phyloP scores from a whole-genome alignment of 2,113 vertebrate genomes.

The Chaetorhynchus papuensis region DNA sequence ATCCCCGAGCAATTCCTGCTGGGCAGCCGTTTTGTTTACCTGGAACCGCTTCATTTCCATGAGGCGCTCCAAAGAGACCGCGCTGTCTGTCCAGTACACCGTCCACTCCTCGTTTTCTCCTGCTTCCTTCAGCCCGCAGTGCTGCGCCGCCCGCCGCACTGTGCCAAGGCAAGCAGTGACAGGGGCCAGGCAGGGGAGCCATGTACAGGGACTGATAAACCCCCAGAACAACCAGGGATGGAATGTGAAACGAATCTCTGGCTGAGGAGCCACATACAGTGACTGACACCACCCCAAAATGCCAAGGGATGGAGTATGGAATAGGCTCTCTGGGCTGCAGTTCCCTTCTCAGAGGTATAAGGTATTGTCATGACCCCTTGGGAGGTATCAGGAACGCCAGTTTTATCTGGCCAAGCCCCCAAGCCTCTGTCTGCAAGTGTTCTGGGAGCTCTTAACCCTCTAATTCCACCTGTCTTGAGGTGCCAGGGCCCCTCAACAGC shows the following conservation, averaged over 20 bases:
- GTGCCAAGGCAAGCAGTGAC: background rate
- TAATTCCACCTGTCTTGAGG: background rate
- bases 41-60: slow-evolving; percentile 80
- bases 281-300: background rate
- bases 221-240: background rate
- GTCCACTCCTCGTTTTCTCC: slow-evolving; percentile 73
- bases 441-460: background rate
- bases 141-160: slow-evolving; percentile 72
- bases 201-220: background rate
- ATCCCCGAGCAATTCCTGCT: background rate
- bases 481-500: background rate
- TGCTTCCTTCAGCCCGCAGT: slow-evolving; percentile 70
- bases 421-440: background rate
- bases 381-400: background rate
- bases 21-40: slow-evolving; percentile 24
- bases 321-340: background rate
- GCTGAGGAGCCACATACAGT: background rate
- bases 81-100: slow-evolving; percentile 72
- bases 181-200: background rate
- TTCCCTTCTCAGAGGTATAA: background rate
- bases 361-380: background rate
- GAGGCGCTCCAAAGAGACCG: slow-evolving; percentile 68
- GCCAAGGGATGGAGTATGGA: accelerated
- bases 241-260: accelerated
- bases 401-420: background rate